Conservation (phyloP, 2,888 invertebrate species). For the Leptothorax acervorum region DNA sequence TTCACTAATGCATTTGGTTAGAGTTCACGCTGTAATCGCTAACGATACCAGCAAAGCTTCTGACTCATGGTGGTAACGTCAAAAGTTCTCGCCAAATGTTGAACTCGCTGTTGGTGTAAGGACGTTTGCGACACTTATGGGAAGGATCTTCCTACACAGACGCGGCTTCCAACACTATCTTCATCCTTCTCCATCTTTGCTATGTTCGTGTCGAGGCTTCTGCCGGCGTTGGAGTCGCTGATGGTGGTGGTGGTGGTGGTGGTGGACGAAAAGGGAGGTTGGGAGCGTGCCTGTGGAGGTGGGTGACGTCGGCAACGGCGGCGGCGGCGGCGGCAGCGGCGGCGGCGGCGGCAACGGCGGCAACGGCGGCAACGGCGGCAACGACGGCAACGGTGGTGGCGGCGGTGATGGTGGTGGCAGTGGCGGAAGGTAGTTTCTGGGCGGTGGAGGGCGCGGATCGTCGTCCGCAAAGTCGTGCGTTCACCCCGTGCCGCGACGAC, state of each 20-base stretch:
- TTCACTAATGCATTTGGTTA: neutral
- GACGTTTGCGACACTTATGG: conserved; percentile 62
- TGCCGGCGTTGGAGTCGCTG: conserved; percentile 43
- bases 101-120: conserved; percentile 20
- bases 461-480: conserved; percentile 84
- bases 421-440: conserved; percentile 80
- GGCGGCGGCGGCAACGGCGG: conserved; percentile 39
- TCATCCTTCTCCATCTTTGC: conserved; percentile 21
- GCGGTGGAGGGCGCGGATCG: conserved; percentile 81
- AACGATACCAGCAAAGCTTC: conserved; percentile 1
- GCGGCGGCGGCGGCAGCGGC: conserved; percentile 63
- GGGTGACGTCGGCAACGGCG: conserved; percentile 63
- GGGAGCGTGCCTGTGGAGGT: conserved; percentile 66
- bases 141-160: conserved; percentile 55
- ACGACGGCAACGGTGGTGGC: conserved; percentile 25
- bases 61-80: conserved; percentile 2
- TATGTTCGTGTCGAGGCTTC: conserved; percentile 34
- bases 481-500: conserved; percentile 83
- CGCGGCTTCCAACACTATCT: conserved; percentile 22
- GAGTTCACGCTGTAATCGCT: neutral
- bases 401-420: conserved; percentile 61
- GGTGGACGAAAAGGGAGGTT: conserved; percentile 57
- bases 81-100: conserved; percentile 38
- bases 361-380: conserved; percentile 50
- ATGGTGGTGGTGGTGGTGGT: conserved; percentile 51